Evolutionary conservation across 1,140 invertebrate genomes (phyloP), one percentile per base, ranked within the genome.

Genomic region (Lysiphlebus fabarum): DNA sequence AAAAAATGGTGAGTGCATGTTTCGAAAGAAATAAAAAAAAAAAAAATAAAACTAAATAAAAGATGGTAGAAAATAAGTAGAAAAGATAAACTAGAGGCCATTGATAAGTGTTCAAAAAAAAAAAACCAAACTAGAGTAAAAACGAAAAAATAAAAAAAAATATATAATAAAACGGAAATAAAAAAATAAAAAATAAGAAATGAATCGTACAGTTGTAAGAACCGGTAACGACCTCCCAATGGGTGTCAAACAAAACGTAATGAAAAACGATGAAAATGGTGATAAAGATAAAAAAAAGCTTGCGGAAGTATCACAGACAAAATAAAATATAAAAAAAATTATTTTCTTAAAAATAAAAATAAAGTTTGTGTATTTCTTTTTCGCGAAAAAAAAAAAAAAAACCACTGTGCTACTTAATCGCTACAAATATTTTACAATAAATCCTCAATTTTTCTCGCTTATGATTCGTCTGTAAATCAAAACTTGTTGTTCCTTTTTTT

Each of bases 401-500:
- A n/a, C 53, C 57, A 59, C 60, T 63, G 65, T 62, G 65, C 67
- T 66, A 67, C 63, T 68, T 71, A 67, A 69, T 66, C 65, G 68
- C 65, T 73, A 64, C 59, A 65, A 74, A 70, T 76, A 71, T 74
- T 69, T 69, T 61, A 69, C 70, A 67, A 73, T 73, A 69, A 73
- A 76, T 74, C 67, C 68, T 67, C 67, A 70, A 74, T 74, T 73
- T 67, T 66, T 70, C 71, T 70, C 70, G 70, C 71, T 75, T 73
- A 74, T 74, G 71, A 76, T 71, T 67, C 65, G 68, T 61, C 63
- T 66, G 67, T 76, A 76, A 76, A 76, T 76, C 73, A 75, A 60
- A 45, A 56, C 17, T 37, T 34, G 40, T 60, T 45, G 57, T 51
- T 42, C 40, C 44, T 40, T 34, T 54, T 59, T 49, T 53, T 59